Evolutionary conservation across 1,140 invertebrate species (phyloP).

Genomic region (Zeugodacus cucurbitae): DNA sequence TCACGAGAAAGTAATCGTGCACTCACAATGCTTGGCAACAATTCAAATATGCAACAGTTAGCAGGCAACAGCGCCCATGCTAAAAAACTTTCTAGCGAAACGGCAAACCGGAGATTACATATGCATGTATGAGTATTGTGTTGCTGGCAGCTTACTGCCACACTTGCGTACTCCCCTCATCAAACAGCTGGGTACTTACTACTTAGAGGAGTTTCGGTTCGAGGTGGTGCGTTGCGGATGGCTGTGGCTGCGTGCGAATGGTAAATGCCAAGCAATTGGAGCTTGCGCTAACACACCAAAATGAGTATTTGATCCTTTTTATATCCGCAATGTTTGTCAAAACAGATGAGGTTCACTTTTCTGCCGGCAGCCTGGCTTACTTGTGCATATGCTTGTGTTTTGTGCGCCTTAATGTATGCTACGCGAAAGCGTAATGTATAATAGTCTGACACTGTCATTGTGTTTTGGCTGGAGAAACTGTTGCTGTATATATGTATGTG

Average conservation of each 20-base stretch:
- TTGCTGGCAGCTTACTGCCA: neutral
- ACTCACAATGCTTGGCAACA: conserved; percentile 11
- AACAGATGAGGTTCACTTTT: conserved; percentile 46
- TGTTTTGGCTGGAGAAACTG: neutral
- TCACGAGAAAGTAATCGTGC: neutral
- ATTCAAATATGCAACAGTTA: conserved; percentile 33
- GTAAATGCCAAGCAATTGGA: conserved; percentile 35
- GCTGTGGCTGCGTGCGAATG: neutral
- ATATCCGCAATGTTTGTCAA: conserved; percentile 47
- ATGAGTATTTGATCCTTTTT: conserved; percentile 48
- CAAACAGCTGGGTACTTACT: neutral
- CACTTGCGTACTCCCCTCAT: neutral
- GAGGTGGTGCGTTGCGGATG: neutral
- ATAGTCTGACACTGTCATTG: conserved; percentile 22
- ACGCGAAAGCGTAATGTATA: conserved; percentile 16
- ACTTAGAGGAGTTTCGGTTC: neutral
- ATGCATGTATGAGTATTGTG: neutral
- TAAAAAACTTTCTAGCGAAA: neutral
- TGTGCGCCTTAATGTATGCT: conserved; percentile 34
- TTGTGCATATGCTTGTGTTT: conserved; percentile 10
- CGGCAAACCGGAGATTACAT: neutral
- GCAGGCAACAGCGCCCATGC: neutral
- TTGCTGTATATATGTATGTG: neutral
- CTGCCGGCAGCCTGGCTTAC: neutral
- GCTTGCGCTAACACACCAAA: conserved; percentile 42